Evolutionary conservation across 2,113 vertebrate genomes (phyloP).

Genomic region (Centropristis striata): DNA sequence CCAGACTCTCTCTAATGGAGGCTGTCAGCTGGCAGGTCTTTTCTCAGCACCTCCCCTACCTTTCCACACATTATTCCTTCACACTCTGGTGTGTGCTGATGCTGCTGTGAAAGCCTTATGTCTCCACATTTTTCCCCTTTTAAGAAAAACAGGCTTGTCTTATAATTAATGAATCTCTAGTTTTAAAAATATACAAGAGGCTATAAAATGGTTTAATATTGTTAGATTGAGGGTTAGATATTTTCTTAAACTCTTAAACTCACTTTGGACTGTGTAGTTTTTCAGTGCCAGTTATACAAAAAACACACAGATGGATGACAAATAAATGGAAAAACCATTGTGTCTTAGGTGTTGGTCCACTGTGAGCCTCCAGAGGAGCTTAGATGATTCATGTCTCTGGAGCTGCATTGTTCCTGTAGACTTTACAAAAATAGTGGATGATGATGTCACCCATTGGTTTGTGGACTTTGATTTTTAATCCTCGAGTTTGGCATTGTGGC

Average conservation of each 20-base stretch:
- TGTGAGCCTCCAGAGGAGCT: no score
- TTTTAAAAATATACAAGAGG: not conserved
- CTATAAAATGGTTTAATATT: not conserved
- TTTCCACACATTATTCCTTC: not conserved
- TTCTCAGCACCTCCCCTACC: constrained; percentile 9
- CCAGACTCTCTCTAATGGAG: constrained; percentile 44
- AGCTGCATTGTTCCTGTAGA: no score
- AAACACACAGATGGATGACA: not conserved
- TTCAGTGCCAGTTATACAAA: not conserved
- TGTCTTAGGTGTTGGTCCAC: no score
- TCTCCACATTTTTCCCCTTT: not conserved
- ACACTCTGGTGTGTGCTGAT: not conserved
- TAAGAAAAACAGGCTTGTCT: not conserved
- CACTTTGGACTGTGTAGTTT: not conserved
- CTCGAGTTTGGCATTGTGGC: no score
- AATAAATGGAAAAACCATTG: no score
- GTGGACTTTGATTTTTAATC: no score
- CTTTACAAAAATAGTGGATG: no score
- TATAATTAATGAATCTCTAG: not conserved
- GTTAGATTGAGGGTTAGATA: no score
- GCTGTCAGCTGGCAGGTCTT: constrained; percentile 55
- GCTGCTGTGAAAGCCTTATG: not conserved
- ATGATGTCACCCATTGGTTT: no score
- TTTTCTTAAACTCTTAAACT: not conserved
- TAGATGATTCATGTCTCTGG: no score